Conservation (phyloP, 2,797 vertebrate species). For the Melanotaenia maccullochi region DNA sequence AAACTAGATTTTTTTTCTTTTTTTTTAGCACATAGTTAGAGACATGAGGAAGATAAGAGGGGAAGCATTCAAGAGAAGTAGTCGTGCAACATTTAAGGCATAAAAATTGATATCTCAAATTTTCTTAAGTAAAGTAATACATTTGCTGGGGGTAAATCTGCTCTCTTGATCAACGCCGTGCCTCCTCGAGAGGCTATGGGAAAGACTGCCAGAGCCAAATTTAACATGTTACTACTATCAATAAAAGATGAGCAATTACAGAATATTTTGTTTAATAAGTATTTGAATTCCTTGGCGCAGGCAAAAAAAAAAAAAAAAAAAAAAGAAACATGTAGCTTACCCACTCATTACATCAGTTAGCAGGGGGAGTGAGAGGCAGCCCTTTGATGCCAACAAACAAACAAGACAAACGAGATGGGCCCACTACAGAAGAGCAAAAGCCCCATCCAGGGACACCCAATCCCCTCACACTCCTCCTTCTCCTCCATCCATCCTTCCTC, state of each 20-base stretch:
- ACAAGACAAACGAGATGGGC: constrained; percentile 80
- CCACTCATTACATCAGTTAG: constrained; percentile 81
- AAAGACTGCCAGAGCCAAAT: constrained; percentile 75
- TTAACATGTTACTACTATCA: constrained; percentile 81
- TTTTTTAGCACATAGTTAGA: constrained; percentile 52
- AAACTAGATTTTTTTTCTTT: constrained; percentile 47
- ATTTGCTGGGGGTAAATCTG: constrained; percentile 74
- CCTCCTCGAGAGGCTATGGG: constrained; percentile 73
- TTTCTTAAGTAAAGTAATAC: constrained; percentile 80
- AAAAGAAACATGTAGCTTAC: constrained; percentile 75
- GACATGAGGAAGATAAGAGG: constrained; percentile 70
- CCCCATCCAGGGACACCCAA: constrained; percentile 76
- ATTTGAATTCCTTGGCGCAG: constrained; percentile 79
- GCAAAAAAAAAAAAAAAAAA: constrained; percentile 44
- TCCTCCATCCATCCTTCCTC: constrained; percentile 43
- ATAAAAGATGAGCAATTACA: constrained; percentile 86
- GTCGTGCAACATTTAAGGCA: constrained; percentile 72
- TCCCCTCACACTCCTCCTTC: constrained; percentile 58
- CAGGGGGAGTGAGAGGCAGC: constrained; percentile 73
- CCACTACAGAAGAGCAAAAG: constrained; percentile 69
- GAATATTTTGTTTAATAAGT: constrained; percentile 85
- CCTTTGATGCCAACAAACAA: constrained; percentile 84
- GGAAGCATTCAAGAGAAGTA: constrained; percentile 73
- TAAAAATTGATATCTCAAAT: constrained; percentile 77
- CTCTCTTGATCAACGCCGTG: constrained; percentile 76